Percentiles rank a stretch among this genome's conserved stretches.
Conservation (phyloP, 2,113 vertebrate species). For the Prionailurus viverrinus region DNA sequence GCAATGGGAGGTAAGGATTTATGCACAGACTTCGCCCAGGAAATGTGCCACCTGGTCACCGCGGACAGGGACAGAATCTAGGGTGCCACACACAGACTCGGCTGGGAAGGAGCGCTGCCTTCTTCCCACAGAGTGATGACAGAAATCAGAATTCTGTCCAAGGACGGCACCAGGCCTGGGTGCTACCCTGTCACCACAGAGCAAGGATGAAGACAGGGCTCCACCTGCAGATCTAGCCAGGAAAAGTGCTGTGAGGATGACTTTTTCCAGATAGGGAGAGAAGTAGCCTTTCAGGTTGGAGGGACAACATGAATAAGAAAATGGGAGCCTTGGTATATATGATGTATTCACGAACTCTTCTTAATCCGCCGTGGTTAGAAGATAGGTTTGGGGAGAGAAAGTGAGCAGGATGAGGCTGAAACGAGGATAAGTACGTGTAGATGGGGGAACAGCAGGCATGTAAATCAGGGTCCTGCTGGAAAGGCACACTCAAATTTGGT, state of each 20-base stretch:
- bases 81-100: background rate
- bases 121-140: background rate
- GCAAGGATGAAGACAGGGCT: background rate
- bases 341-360: background rate
- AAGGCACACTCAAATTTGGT: background rate
- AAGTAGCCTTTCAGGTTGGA: background rate
- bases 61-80: background rate
- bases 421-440: background rate
- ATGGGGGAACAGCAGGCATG: background rate
- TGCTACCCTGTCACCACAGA: background rate
- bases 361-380: background rate
- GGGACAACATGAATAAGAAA: background rate
- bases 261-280: background rate
- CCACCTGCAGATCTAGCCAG: background rate
- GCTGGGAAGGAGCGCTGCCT: background rate
- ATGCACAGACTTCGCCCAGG: background rate
- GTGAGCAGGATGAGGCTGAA: background rate
- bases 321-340: background rate
- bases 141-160: background rate
- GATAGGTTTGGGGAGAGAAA: too few relatives aligned
- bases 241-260: background rate
- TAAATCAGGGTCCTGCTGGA: too few relatives aligned
- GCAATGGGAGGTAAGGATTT: too few relatives aligned
- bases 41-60: background rate
- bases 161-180: background rate